phyloP scores from a whole-genome alignment of 1,140 invertebrate genomes.

The Drosophila novamexicana region DNA sequence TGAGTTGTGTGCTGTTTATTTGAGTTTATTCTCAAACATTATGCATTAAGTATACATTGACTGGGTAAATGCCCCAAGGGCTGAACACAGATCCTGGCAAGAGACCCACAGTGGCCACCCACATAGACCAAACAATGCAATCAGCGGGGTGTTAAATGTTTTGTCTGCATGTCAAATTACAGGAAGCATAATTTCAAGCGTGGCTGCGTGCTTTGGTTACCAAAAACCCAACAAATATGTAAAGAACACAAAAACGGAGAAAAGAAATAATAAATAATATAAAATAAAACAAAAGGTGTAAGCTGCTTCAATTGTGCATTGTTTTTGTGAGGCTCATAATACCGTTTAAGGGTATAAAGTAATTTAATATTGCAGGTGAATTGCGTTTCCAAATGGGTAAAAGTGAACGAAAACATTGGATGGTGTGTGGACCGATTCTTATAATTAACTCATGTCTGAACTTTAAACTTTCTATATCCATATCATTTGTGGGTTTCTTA shows the following conservation, averaged over 20 bases:
- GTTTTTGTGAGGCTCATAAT: background rate
- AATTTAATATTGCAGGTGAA: constrained; percentile 2
- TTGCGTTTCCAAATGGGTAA: background rate
- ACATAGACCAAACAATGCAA: constrained; percentile 65
- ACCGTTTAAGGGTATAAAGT: background rate
- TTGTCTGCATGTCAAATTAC: constrained; percentile 83
- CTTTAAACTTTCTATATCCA: too few species aligned
- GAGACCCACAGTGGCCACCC: constrained; percentile 16
- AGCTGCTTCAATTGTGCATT: constrained; percentile 65
- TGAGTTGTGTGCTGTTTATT: constrained; percentile 33
- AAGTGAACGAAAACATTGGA: background rate
- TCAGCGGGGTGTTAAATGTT: constrained; percentile 80
- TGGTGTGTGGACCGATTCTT: background rate
- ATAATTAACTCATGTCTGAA: too few species aligned
- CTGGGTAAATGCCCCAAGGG: constrained; percentile 34
- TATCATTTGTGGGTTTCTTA: too few species aligned
- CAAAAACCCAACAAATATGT: constrained; percentile 27
- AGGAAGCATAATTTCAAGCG: constrained; percentile 82
- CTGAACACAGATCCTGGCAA: background rate
- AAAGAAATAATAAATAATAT: constrained; percentile 31
- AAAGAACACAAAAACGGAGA: constrained; percentile 49
- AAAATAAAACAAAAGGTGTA: constrained; percentile 66
- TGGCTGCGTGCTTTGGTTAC: constrained; percentile 60
- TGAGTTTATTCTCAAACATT: constrained; percentile 33
- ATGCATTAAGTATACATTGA: constrained; percentile 51